Evolutionary conservation across 2,888 invertebrate genomes (phyloP), one percentile per base, ranked within the genome.

Genomic region (Parelbella ahira): DNA sequence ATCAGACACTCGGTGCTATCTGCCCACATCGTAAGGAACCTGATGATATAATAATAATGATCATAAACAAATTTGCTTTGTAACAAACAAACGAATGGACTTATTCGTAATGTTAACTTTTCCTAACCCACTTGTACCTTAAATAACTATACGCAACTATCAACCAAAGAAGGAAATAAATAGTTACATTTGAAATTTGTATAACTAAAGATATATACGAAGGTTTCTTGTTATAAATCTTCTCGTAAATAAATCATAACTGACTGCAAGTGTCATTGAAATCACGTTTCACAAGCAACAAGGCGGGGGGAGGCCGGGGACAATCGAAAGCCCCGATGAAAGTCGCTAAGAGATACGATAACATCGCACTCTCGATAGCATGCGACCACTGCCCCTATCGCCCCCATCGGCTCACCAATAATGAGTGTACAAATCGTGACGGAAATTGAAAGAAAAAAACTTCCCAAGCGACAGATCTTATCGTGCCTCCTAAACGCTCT

Each of bases 371-470:
- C 63, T 60, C 68, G 76, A 76, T 69, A 66, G 72, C 81, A 75
- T 70, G 79, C 80, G 81, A 74, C 78, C 78, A 69, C 76, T 74
- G 83, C 86, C 86, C 86, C 69, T 86, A 86, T 84, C 84, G 80
- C 86, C 86, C 84, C 67, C 86, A 87, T 87, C 84, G 63, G 53
- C 73, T 63, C 69, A 68, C 77, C 73, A 77, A 83, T 86, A 86
- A 86, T 86, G 82, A 86, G 72, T 67, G 72, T 72, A 86, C 86
- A 87, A 86, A 87, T 87, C 87, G 84, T 83, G 82, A 84, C 84
- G 86, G 83, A 87, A 83, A 86, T 84, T 77, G 82, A 86, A 86
- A 84, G 83, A 87, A 83, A 87, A 83, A 87, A 86, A 15, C 80
- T 81, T 82, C 82, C 80, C 82, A 74, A 82, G 68, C 72, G 73